A percentile compares a stretch with the other conserved stretches of the same genome.
Evolutionary conservation across 2,113 vertebrate genomes (phyloP).

Genomic region (Sclerurus mexicanus): DNA sequence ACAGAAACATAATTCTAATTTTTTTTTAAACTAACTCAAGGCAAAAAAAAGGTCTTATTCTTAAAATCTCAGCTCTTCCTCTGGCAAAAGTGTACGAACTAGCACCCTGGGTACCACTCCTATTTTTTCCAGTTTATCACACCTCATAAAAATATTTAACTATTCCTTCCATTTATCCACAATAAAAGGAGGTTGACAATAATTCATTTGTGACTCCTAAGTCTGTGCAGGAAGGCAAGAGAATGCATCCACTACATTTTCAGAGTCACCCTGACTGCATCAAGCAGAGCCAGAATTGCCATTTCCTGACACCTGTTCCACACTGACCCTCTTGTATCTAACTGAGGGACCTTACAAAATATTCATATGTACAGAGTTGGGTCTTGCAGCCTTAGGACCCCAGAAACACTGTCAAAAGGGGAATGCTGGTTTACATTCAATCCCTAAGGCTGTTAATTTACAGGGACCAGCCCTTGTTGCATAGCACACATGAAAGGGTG

Average conservation of each 20-base stretch:
- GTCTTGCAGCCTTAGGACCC: neutral
- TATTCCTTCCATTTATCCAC: neutral
- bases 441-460: neutral
- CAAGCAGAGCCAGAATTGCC: neutral
- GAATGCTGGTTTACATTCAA: neutral
- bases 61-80: neutral
- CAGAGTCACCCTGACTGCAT: neutral
- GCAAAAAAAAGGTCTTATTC: neutral
- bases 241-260: neutral
- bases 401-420: neutral
- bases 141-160: neutral
- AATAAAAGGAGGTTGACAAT: neutral
- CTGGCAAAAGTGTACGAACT: neutral
- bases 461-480: neutral
- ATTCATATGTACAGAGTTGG: neutral
- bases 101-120: neutral
- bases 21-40: neutral
- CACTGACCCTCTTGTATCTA: neutral
- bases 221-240: neutral
- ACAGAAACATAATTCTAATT: neutral
- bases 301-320: neutral
- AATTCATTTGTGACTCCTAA: neutral
- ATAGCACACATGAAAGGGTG: fast-evolving
- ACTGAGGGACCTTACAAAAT: neutral
- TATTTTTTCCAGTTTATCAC: neutral